Evolutionary conservation across 2,113 vertebrate genomes (phyloP).

Genomic region (Microtus oregoni): DNA sequence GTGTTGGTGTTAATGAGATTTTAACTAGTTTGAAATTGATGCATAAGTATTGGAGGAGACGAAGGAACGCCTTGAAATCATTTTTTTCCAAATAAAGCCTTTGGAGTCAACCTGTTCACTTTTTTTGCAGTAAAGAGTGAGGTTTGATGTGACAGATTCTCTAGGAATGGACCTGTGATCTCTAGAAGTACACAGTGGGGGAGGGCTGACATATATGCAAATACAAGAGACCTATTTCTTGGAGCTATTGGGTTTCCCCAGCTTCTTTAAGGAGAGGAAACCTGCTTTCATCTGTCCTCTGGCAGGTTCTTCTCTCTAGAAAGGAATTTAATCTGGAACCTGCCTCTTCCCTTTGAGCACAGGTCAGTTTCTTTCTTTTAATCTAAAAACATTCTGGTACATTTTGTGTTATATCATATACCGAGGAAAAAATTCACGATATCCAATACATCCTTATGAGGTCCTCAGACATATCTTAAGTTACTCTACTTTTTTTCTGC

Average conservation of each 20-base stretch:
- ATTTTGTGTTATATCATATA: constrained; percentile 47
- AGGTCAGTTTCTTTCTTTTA: constrained; percentile 44
- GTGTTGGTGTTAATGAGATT: neutral
- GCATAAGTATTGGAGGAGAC: neutral
- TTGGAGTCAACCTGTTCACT: constrained; percentile 38
- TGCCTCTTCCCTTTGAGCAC: constrained; percentile 11
- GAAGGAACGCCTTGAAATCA: constrained; percentile 45
- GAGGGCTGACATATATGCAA: constrained; percentile 73
- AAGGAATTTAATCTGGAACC: constrained; percentile 11
- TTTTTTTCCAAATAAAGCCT: constrained; percentile 6
- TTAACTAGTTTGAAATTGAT: constrained; percentile 9
- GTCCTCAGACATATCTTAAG: neutral
- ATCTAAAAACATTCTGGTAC: neutral
- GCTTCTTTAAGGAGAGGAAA: constrained; percentile 69
- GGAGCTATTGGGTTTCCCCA: constrained; percentile 65
- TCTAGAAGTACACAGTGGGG: neutral
- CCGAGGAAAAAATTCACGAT: neutral
- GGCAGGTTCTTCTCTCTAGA: neutral
- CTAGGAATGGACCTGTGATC: constrained; percentile 28
- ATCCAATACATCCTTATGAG: neutral
- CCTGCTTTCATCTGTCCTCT: constrained; percentile 42
- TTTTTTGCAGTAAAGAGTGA: neutral
- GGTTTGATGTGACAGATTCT: constrained; percentile 42
- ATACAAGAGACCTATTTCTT: constrained; percentile 69
- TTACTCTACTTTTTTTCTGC: neutral